Evolutionary conservation across 2,113 vertebrate genomes (phyloP), one percentile per base, ranked within the genome.

Genomic region (Ursus arctos): DNA sequence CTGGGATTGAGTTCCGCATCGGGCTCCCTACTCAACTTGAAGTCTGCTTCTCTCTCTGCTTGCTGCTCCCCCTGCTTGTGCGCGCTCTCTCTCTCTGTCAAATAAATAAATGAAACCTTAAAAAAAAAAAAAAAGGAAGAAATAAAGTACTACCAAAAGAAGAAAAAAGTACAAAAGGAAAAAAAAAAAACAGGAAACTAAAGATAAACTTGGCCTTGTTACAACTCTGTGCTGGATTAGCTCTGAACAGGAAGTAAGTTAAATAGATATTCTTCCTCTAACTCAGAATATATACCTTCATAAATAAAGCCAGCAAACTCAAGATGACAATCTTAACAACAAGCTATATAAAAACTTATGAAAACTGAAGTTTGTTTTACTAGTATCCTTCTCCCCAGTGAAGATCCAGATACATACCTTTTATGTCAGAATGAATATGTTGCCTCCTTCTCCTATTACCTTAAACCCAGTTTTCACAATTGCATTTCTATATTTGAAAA

Each of bases 311-410:
- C 4, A 90, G 81, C 12, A 63, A 31, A 84, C 24, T 93, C 85
- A 94, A 88, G 87, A 94, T 40, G n/a, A 92, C 47, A 79, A 91
- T 53, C 51, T 14, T 67, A n/a, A 65, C 28, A 84, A 79, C 1
- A 49, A 67, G 22, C 61, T 33, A 33, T 26, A 28, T 51, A 49
- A 53, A 85, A 80, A 31, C 51, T 90, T 40, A 83, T 63, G 4
- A 94, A 21, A 96, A 96, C 47, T 88, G 33, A 93, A 92, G 81
- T 72, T 93, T 63, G 82, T 36, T 90, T 67, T 83, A 74, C 28
- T 40, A 59, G 19, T 49, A 91, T 57, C 36, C 0, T 43, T 82
- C 59, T 94, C 51, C 49, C 11, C 10, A 76, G 22, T 69, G 16
- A 96, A 89, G 40, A 91, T 40, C 28, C 43, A 94, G 28, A 95